phyloP scores from a whole-genome alignment of 1,140 invertebrate species.

The Habropoda laboriosa region DNA sequence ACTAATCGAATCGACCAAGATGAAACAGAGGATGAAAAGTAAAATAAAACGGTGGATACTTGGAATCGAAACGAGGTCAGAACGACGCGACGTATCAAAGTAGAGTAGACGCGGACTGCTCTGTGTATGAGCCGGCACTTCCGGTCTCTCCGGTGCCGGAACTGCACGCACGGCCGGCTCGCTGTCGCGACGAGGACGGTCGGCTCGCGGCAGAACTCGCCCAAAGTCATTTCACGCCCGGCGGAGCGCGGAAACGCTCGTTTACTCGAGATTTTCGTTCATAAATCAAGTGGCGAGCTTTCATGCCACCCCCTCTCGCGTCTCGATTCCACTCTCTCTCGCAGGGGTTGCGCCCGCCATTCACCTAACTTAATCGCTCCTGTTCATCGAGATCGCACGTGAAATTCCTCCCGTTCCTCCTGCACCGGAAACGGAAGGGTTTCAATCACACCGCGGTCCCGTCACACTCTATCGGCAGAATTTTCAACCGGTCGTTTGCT shows the following conservation, averaged over 20 bases:
- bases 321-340: not conserved
- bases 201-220: slow-evolving; percentile 47
- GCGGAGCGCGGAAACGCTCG: slow-evolving; percentile 71
- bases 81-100: not conserved
- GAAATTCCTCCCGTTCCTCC: slow-evolving; percentile 23
- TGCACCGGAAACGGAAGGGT: slow-evolving; percentile 55
- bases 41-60: too few relatives aligned
- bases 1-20: too few relatives aligned
- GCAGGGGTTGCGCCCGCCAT: slow-evolving; percentile 39
- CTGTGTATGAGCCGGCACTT: slow-evolving; percentile 40
- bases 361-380: slow-evolving; percentile 30
- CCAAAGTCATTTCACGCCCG: slow-evolving; percentile 74
- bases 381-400: slow-evolving; percentile 26
- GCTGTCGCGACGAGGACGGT: slow-evolving; percentile 48
- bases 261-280: slow-evolving; percentile 73
- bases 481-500: too few relatives aligned
- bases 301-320: slow-evolving; percentile 4
- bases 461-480: not conserved
- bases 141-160: slow-evolving; percentile 55
- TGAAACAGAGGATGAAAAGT: too few relatives aligned
- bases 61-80: not conserved
- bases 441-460: not conserved
- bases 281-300: slow-evolving; percentile 62
- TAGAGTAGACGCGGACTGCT: not conserved
- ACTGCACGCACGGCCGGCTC: slow-evolving; percentile 54